Conservation (phyloP, 2,797 vertebrate species). For the Cetoscarus ocellatus region DNA sequence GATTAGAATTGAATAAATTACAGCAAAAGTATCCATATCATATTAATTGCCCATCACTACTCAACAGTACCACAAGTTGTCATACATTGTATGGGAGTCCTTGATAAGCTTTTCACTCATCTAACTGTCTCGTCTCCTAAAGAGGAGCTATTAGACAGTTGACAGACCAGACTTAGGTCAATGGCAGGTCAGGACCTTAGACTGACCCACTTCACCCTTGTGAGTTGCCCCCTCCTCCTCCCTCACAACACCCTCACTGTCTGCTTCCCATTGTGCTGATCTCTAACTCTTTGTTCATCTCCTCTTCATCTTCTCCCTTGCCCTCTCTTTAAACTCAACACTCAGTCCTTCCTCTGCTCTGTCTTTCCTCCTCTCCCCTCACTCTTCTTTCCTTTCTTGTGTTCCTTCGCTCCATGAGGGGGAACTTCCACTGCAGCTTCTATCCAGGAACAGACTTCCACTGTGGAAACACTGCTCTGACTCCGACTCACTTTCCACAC, state of each 20-base stretch:
- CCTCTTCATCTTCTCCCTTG: slow-evolving; percentile 40
- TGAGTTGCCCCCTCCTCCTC: slow-evolving; percentile 3
- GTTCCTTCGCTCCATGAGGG: slow-evolving; percentile 72
- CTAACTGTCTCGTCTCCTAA: background rate
- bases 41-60: background rate
- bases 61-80: background rate
- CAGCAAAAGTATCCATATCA: too few relatives aligned
- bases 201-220: slow-evolving; percentile 32
- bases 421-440: slow-evolving; percentile 77
- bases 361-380: slow-evolving; percentile 53
- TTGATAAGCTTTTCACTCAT: slow-evolving; percentile 7
- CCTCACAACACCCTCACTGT: slow-evolving; percentile 5
- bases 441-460: slow-evolving; percentile 80
- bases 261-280: slow-evolving; percentile 25
- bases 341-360: slow-evolving; percentile 72
- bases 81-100: background rate
- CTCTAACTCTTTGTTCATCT: slow-evolving; percentile 24
- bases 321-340: slow-evolving; percentile 66
- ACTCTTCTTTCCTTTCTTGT: slow-evolving; percentile 46
- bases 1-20: too few relatives aligned
- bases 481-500: slow-evolving; percentile 59
- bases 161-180: slow-evolving; percentile 51
- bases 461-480: slow-evolving; percentile 74
- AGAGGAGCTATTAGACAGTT: slow-evolving; percentile 14
- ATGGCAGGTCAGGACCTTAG: slow-evolving; percentile 41